Base-by-base conservation (phyloP, 2,797 vertebrate genomes). In the Bradypodion ventrale region DNA sequence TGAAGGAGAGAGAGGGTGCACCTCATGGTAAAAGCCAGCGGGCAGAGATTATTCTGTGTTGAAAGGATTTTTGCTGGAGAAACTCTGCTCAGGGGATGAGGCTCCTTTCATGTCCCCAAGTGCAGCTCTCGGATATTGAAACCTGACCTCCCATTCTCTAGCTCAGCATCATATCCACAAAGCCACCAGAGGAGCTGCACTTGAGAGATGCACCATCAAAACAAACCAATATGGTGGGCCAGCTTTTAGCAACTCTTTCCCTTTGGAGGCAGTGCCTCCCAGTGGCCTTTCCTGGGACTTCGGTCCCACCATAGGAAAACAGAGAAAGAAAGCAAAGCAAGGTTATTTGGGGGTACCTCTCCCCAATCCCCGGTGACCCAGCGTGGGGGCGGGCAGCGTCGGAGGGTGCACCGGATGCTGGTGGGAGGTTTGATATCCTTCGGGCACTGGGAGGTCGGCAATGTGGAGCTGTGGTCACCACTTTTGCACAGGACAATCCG, bases 351-450 rank as follows among this genome's bases (percentile, higher is more conserved):
- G 52, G 21, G 89, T 95, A 99, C 98, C 97, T 99, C 98, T 91
- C 97, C 97, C 98, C 98, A 99, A 56, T 98, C 97, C 44, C 98
- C 97, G 0, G 93, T 93, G 90, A 98, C 96, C 98, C 98, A 99
- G 89, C 97, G 98, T 0, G 98, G 97, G 0, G 97, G 97, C 1
- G 98, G 98, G 91, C 98, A 99, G 82, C 98, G 98, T 90, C 98
- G 97, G 87, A 99, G 95, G 94, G 98, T 99, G 94, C 98, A 99
- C 91, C 98, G 97, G 94, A 99, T 97, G 92, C 97, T 98, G 93
- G 96, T 97, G 21, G 98, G 98, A 37, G 98, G 98, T 16, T 98
- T 97, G 92, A 96, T 89, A 1, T 96, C 92, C 77, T 97, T 97
- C 0, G 95, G 91, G 90, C 98, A 99, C 89, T 96, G 97, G 0